Evolutionary conservation across 2,797 vertebrate species (phyloP).

Genomic region (Xenopus petersii): DNA sequence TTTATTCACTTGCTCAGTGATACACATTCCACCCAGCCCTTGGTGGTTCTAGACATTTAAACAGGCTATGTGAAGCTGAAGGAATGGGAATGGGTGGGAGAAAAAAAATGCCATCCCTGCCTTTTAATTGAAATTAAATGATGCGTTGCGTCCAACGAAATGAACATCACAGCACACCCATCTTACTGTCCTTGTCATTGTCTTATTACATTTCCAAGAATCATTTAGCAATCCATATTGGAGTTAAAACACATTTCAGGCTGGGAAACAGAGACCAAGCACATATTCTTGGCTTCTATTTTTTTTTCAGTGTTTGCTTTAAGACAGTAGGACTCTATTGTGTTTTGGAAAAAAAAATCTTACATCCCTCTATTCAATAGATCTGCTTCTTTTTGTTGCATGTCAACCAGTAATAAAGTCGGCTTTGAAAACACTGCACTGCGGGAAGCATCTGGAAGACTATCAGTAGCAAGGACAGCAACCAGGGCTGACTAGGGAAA

Average conservation of each 20-base stretch:
- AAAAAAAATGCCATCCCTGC: background rate
- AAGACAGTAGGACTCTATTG: conserved; percentile 14
- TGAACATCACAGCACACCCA: conserved; percentile 52
- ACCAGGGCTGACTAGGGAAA: conserved; percentile 39
- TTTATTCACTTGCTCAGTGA: conserved; percentile 37
- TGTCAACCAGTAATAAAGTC: conserved; percentile 40
- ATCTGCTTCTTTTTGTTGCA: conserved; percentile 5
- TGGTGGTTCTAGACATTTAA: too few relatives aligned
- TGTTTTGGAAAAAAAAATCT: conserved; percentile 22
- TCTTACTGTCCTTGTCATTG: conserved; percentile 38
- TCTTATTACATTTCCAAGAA: conserved; percentile 26
- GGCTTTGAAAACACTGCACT: conserved; percentile 44
- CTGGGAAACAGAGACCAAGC: conserved; percentile 20
- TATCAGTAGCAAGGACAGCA: conserved; percentile 45
- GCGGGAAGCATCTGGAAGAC: conserved; percentile 38
- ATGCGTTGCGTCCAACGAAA: conserved; percentile 56
- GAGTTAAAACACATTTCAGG: conserved; percentile 30
- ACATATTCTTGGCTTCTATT: conserved; percentile 3
- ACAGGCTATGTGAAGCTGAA: conserved; percentile 4
- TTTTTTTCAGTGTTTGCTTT: conserved; percentile 6
- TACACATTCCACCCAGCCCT: background rate
- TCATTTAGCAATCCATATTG: conserved; percentile 32
- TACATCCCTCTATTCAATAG: conserved; percentile 26
- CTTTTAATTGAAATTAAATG: conserved; percentile 68
- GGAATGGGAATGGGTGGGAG: background rate